Base-by-base conservation (phyloP, 1,140 invertebrate genomes). In the Leptinotarsa lineolata region DNA sequence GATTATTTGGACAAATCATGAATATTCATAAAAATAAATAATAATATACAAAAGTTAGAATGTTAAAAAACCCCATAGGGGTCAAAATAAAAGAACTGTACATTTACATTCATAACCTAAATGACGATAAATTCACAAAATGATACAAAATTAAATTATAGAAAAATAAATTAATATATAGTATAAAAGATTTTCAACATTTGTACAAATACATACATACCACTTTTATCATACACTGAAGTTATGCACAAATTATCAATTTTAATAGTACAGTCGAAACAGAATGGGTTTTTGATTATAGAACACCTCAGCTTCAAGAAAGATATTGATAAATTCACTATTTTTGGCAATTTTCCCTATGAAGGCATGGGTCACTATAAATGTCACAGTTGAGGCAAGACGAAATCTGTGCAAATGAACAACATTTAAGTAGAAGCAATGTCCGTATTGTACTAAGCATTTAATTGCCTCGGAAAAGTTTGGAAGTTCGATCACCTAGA, bases 161-260 rank as follows among this genome's bases (percentile, higher is more conserved):
- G 74, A 76, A 79, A 79, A 77, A 79, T 77, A 79, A 77, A 76
- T 79, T 77, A 79, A 72, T 73, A 72, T 68, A 58, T 76, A 22
- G 73, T 77, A 77, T 77, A 77, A 77, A 77, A 77, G 73, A 59
- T 59, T 72, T 54, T 66, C 11, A 67, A 72, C 65, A 72, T 72
- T 67, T 72, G 65, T 72, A 72, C 65, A 72, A 63, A 63, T 71
- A 63, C 69, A 71, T 71, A 71, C 69, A 71, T 54, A 18, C 48
- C 21, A 30, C 22, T 61, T 39, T 59, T 71, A 63, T 71, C 46
- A 70, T 70, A 71, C 54, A 71, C 30, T 18, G 45, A 68, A 54
- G 15, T 54, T 54, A 54, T 54, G 48, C 48, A 54, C 48, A 54
- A 54, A n/a, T 54, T 18, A 11, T 39, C 30, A 68, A 68, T 46